phyloP scores from a whole-genome alignment of 2,888 invertebrate species.

The Gibbula magus region DNA sequence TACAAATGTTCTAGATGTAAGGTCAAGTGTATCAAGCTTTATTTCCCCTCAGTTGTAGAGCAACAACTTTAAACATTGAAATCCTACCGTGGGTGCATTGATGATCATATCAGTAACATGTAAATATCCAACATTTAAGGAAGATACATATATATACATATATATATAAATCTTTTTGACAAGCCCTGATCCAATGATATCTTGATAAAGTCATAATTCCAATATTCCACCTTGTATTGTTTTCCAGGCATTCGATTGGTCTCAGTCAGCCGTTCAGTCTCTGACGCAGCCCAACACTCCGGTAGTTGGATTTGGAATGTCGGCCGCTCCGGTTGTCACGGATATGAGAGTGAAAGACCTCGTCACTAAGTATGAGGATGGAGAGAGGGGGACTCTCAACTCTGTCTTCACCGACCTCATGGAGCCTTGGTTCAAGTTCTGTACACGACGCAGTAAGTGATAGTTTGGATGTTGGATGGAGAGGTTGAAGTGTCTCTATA shows the following conservation, averaged over 20 bases:
- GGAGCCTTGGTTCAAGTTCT: slow-evolving; percentile 81
- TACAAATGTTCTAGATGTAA: no score
- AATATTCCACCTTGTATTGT: neutral
- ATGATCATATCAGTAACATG: no score
- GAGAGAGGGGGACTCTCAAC: slow-evolving; percentile 79
- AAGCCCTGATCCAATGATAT: no score
- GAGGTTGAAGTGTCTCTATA: neutral
- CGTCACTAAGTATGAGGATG: slow-evolving; percentile 75
- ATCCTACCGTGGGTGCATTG: no score
- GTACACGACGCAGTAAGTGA: slow-evolving; percentile 68
- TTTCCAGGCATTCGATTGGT: slow-evolving; percentile 35
- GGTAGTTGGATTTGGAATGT: neutral
- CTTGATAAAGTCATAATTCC: neutral
- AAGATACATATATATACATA: no score
- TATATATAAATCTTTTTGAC: no score
- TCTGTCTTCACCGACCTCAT: slow-evolving; percentile 78
- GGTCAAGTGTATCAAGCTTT: no score
- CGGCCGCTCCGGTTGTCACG: neutral
- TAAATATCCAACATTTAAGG: no score
- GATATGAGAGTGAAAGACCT: slow-evolving; percentile 29
- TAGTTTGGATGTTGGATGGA: neutral
- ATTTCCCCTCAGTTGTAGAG: no score
- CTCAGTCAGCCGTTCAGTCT: slow-evolving; percentile 20
- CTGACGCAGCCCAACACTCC: neutral
- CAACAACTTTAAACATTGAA: no score